Base-by-base conservation (phyloP, 1,140 invertebrate species). In the Ditylenchus dipsaci region DNA sequence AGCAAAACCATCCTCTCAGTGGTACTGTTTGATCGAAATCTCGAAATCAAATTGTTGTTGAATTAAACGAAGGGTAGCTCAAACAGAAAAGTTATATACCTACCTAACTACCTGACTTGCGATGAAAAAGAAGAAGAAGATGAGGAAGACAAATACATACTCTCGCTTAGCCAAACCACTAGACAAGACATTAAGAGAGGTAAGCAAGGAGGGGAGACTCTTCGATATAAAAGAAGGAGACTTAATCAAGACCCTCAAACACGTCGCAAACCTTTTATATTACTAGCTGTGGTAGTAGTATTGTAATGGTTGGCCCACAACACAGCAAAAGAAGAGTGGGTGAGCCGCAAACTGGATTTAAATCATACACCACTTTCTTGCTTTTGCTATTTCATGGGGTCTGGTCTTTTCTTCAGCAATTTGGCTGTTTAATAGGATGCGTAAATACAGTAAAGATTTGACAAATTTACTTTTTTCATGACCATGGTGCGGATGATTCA, bases 21-120 rank as follows among this genome's bases (percentile, higher is more conserved):
- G 11, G 3, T 38, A 38, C 3, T 53, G 49, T 53, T 53, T 53
- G 23, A 21, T 53, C 49, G 49, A 53, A 53, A 53, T 53, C 49
- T 53, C 49, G 49, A 53, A 53, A 53, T 53, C n/a, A 53, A 53
- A 53, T 53, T 53, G 49, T 19, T 53, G 49, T 53, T 53, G 49
- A 53, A 53, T 53, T 17, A 53, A 53, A 38, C 3, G 33, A 38
- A 38, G 11, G 11, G 33, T n/a, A 38, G 33, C 33, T 3, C 33
- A 38, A 3, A 1, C 3, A 53, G 49, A 19, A 53, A 53, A 53
- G 49, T 53, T 26, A 53, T 53, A 53, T 17, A 53, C 49, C 49
- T 21, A 53, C n/a, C 49, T 19, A 15, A 17, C n/a, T 53, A 45
- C n/a, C n/a, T 13, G n/a, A n/a, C 11, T 11, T 45, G 43, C 43